These are phyloP conservation scores for Andrena cerasifolii DNA, from an alignment of 1,140 invertebrate species.

Conservation along the genomic window DNA sequence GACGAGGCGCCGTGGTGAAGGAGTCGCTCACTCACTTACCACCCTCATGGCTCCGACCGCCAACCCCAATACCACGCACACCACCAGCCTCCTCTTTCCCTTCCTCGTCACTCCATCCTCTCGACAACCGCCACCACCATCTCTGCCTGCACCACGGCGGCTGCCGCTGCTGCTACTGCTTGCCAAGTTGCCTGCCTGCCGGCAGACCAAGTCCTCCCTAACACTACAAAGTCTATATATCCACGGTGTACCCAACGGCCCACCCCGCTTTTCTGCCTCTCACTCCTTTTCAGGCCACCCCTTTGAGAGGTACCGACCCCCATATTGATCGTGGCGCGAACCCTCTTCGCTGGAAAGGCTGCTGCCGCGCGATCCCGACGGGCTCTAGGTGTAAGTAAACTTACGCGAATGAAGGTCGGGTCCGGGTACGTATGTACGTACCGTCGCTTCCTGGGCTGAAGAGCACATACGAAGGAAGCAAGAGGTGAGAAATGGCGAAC, in stretches of 20 bases:
- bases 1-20: conserved; percentile 75
- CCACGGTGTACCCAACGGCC: conserved; percentile 63
- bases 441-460: conserved; percentile 29
- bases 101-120: conserved; percentile 34
- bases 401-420: conserved; percentile 68
- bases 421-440: conserved; percentile 29
- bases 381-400: conserved; percentile 73
- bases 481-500: conserved; percentile 30
- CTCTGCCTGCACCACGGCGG: conserved; percentile 50
- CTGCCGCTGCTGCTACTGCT: conserved; percentile 55
- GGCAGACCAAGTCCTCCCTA: conserved; percentile 75
- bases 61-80: conserved; percentile 73
- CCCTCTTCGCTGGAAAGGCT: conserved; percentile 76
- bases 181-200: conserved; percentile 72
- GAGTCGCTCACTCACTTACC: conserved; percentile 81
- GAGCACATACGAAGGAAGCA: neutral
- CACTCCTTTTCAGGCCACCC: conserved; percentile 54
- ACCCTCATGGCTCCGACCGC: conserved; percentile 77
- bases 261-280: conserved; percentile 39
- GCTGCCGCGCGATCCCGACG: conserved; percentile 58
- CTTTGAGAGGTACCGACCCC: conserved; percentile 70
- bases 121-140: conserved; percentile 38
- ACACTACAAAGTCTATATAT: conserved; percentile 78
- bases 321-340: conserved; percentile 78
- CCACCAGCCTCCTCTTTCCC: conserved; percentile 52